A percentile compares a stretch with the other conserved stretches of the same genome.
These are phyloP conservation scores for Atopsyche davidsoni DNA, from an alignment of 1,140 invertebrate species.

Conservation along the genomic window DNA sequence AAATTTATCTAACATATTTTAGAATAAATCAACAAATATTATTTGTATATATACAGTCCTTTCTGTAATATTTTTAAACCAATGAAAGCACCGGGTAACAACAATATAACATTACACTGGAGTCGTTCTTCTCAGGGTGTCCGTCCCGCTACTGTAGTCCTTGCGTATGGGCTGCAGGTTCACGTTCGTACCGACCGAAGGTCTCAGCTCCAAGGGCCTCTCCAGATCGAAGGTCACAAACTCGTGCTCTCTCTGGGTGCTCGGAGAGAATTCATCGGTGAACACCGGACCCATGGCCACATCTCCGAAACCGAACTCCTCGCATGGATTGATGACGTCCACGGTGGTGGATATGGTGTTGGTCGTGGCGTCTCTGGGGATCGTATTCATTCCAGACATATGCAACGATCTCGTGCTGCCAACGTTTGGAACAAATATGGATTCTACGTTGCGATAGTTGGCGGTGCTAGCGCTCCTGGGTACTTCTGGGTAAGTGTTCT, in stretches of 20 bases:
- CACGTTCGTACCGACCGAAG: slow-evolving; percentile 26
- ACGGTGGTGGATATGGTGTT: slow-evolving; percentile 41
- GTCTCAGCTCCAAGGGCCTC: slow-evolving; percentile 32
- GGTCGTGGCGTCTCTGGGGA: slow-evolving; percentile 38
- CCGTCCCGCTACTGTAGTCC: slow-evolving; percentile 26
- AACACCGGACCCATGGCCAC: slow-evolving; percentile 34
- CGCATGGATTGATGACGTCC: slow-evolving; percentile 33
- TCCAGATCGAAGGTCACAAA: slow-evolving; percentile 43
- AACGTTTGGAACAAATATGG: slow-evolving; percentile 31
- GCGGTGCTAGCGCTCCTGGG: slow-evolving; percentile 45
- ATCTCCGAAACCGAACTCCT: slow-evolving; percentile 24
- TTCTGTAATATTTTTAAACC: too few species aligned
- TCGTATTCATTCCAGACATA: slow-evolving; percentile 14
- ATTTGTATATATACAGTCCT: too few species aligned
- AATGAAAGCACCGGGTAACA: too few species aligned
- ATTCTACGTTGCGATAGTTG: slow-evolving; percentile 42
- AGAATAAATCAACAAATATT: too few species aligned
- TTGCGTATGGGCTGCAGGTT: slow-evolving; percentile 28
- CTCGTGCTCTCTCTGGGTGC: slow-evolving; percentile 35
- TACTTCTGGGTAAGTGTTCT: slow-evolving; percentile 41
- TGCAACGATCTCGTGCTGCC: slow-evolving; percentile 28
- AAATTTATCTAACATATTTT: too few species aligned
- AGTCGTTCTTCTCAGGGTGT: slow-evolving; percentile 39
- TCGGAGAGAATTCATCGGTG: slow-evolving; percentile 39
- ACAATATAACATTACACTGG: slow-evolving; percentile 42